These are phyloP conservation scores for Notechis scutatus DNA, from an alignment of 2,113 vertebrate genomes.

Conservation along the genomic window DNA sequence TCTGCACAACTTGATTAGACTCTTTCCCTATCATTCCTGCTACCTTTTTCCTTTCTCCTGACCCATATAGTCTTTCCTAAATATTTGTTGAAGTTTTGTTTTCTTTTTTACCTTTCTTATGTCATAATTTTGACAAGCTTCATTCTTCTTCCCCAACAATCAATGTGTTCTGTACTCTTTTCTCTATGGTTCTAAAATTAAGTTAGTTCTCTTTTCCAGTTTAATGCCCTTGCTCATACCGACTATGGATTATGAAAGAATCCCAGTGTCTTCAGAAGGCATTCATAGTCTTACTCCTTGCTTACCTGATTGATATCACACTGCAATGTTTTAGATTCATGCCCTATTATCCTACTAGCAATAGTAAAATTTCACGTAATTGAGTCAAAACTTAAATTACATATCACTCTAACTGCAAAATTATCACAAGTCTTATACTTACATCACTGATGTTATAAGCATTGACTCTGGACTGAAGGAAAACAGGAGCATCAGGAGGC, in stretches of 20 bases:
- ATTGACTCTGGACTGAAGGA: constrained; percentile 87
- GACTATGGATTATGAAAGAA: neutral
- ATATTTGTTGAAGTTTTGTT: neutral
- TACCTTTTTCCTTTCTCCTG: neutral
- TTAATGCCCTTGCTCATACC: neutral
- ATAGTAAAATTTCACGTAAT: neutral
- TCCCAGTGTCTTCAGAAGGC: neutral
- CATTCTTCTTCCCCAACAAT: neutral
- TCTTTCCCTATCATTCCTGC: neutral
- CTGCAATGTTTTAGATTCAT: neutral
- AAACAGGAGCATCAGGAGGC: constrained; percentile 83
- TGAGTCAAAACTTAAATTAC: neutral
- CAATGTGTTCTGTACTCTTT: neutral
- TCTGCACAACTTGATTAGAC: neutral
- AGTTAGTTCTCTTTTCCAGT: neutral
- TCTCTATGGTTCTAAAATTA: neutral
- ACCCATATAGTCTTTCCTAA: neutral
- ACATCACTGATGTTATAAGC: constrained; percentile 91
- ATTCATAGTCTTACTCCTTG: neutral
- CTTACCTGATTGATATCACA: neutral
- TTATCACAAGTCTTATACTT: constrained; percentile 52
- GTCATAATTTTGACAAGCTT: neutral
- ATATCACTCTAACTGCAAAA: neutral
- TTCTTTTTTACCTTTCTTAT: neutral
- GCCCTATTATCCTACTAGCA: neutral